Evolutionary conservation across 1,140 invertebrate genomes (phyloP), one percentile per base, ranked within the genome.

Genomic region (Cherax destructor): DNA sequence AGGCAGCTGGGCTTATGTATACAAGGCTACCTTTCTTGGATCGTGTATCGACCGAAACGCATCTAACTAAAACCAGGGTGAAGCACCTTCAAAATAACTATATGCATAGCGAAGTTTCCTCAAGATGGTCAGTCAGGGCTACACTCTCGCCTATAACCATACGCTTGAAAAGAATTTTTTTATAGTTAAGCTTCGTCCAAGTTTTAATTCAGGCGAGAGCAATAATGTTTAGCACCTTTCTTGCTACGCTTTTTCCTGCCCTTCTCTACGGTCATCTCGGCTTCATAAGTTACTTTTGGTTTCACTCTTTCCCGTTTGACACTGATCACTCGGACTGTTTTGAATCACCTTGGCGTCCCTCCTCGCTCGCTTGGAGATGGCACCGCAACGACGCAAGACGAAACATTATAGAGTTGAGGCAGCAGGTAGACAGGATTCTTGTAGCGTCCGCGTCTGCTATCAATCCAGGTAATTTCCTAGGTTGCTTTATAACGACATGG

Each of bases 401-500:
- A 74, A 24, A 30, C 69, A 24, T 74, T 74, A 2, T 74, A n/a
- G n/a, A 13, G 24, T 4, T 6, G n/a, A 24, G 69, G 6, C 69
- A 30, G 69, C 69, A 74, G 5, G 21, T 6, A 30, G 69, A 74
- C 69, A 30, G 11, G 65, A 69, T 18, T 69, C 65, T 21, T 21
- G 65, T 69, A 21, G 69, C 65, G 61, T 76, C 21, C 21, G 76
- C 41, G 78, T 47, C 61, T 13, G 78, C 59, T 47, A 80, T 72
- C 78, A 52, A 65, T 81, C 86, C 41, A 10, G 56, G 41, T 81
- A 50, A 88, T 72, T 88, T 80, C 72, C 78, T 49, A 24, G 21
- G 78, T 88, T 69, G 65, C 78, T 88, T 65, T 80, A 50, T 81
- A 72, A 49, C 30, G 86, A 88, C 86, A 81, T 72, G 86, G 80